Conservation (phyloP, 2,797 vertebrate species). For the Silurus aristotelis region DNA sequence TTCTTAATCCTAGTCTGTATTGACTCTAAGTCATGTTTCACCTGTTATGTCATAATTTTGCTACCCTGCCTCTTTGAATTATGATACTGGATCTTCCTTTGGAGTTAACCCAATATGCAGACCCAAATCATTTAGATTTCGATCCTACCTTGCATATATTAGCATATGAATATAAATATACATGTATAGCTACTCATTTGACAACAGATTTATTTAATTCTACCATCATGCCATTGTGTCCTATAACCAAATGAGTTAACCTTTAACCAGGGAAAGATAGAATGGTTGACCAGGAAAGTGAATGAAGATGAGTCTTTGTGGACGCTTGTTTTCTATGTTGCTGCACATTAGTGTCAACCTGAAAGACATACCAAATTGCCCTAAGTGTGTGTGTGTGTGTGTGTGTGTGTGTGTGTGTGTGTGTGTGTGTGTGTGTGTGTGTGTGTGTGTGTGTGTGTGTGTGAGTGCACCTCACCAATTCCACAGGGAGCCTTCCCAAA, state of each 20-base stretch:
- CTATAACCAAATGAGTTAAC: not conserved
- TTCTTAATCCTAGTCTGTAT: not conserved
- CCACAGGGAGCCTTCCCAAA: conserved; percentile 42
- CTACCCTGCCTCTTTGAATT: not conserved
- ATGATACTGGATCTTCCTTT: not conserved
- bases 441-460: conserved; percentile 18
- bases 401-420: conserved; percentile 9
- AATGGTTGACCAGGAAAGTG: not conserved
- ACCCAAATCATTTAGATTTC: not conserved
- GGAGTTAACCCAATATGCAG: too few species aligned
- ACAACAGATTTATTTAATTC: not conserved
- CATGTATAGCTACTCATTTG: not conserved
- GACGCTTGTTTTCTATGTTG: not conserved
- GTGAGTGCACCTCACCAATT: not conserved
- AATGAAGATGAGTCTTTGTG: not conserved
- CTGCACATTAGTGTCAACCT: too few species aligned
- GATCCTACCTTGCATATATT: not conserved
- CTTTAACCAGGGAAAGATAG: not conserved
- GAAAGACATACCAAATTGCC: not conserved
- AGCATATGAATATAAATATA: not conserved
- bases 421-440: conserved; percentile 14
- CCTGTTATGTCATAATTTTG: not conserved
- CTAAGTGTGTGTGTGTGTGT: not conserved
- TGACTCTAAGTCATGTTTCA: not conserved
- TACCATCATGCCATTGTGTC: not conserved